Percentiles rank a stretch among this genome's conserved stretches.
These are phyloP conservation scores for Poeciliopsis paucimaculata DNA, from an alignment of 2,797 vertebrate genomes.

Conservation along the genomic window DNA sequence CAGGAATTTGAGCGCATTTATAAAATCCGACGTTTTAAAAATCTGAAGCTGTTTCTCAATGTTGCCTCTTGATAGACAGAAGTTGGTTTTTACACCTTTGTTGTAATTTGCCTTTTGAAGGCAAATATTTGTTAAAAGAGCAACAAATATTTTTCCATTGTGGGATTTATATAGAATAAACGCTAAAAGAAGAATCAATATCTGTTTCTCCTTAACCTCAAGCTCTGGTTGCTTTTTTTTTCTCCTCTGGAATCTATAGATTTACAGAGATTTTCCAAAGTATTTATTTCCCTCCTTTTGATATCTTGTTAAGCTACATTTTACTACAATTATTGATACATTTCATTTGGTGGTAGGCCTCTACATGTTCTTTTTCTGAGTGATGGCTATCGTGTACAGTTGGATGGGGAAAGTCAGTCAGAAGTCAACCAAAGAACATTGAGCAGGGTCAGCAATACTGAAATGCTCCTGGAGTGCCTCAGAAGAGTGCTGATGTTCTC, in stretches of 20 bases:
- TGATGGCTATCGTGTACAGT: conserved; percentile 5
- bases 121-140: background rate
- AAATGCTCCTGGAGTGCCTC: conserved; percentile 58
- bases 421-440: conserved; percentile 6
- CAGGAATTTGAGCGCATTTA: background rate
- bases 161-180: background rate
- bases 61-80: background rate
- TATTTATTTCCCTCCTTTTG: background rate
- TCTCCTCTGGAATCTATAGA: background rate
- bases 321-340: background rate
- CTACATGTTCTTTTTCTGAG: background rate
- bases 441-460: conserved; percentile 65
- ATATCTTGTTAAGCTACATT: background rate
- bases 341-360: background rate
- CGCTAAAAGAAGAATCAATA: background rate
- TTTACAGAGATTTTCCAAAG: background rate
- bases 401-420: background rate
- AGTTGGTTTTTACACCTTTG: background rate
- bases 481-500: conserved; percentile 49
- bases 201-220: background rate
- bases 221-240: background rate
- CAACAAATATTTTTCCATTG: background rate
- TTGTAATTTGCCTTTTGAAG: background rate
- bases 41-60: background rate
- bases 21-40: background rate